phyloP scores from a whole-genome alignment of 2,888 invertebrate species.

The Ganaspis brasiliensis region DNA sequence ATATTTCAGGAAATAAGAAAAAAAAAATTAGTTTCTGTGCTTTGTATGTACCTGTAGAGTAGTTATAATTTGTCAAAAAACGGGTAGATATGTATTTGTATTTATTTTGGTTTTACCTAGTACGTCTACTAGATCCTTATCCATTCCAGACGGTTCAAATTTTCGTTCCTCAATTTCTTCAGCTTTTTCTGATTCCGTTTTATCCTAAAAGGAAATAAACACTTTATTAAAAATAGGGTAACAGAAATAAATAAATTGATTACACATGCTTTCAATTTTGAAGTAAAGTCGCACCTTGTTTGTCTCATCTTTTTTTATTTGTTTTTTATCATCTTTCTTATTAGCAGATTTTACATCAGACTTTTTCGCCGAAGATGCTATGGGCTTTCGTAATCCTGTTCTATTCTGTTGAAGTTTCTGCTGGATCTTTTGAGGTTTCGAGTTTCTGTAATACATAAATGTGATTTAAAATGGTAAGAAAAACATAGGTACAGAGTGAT shows the following conservation, averaged over 20 bases:
- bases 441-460: slow-evolving; percentile 68
- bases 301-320: slow-evolving; percentile 80
- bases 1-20: too few relatives aligned
- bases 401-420: slow-evolving; percentile 74
- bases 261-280: too few relatives aligned
- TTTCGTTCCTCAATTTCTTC: slow-evolving; percentile 88
- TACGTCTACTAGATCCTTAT: slow-evolving; percentile 96
- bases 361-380: slow-evolving; percentile 73
- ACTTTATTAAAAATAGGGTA: too few relatives aligned
- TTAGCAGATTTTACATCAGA: slow-evolving; percentile 79
- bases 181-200: slow-evolving; percentile 86
- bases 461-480: too few relatives aligned
- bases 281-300: slow-evolving; percentile 69
- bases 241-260: too few relatives aligned
- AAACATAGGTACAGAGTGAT: too few relatives aligned
- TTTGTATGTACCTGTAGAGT: too few relatives aligned
- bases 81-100: too few relatives aligned
- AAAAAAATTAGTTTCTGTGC: too few relatives aligned
- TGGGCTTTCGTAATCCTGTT: slow-evolving; percentile 74
- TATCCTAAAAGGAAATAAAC: slow-evolving; percentile 82
- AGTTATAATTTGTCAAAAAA: too few relatives aligned
- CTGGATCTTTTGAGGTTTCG: slow-evolving; percentile 76
- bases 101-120: slow-evolving; percentile 83
- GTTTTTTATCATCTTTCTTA: slow-evolving; percentile 79
- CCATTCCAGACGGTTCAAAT: slow-evolving; percentile 92